Percentiles rank a stretch among this genome's conserved stretches.
These are phyloP conservation scores for Tenthredo scrophulariae DNA, from an alignment of 2,888 invertebrate species.

Conservation along the genomic window DNA sequence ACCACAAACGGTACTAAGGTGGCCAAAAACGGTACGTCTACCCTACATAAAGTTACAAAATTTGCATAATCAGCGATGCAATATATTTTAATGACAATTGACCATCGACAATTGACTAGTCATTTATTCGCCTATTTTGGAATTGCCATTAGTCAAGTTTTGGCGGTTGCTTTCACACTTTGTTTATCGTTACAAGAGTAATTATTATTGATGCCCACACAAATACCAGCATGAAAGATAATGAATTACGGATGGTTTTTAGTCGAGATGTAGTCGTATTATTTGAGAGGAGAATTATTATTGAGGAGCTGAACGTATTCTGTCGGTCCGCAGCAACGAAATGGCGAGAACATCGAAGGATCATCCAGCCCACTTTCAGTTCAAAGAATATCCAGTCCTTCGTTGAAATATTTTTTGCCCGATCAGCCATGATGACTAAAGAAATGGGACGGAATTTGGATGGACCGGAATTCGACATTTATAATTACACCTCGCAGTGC, in stretches of 20 bases:
- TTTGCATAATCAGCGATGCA: not conserved
- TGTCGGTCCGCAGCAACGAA: not conserved
- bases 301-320: not conserved
- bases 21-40: no score
- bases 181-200: no score
- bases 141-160: no score
- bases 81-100: no score
- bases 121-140: not conserved
- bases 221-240: no score
- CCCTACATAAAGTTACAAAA: not conserved
- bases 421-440: not conserved
- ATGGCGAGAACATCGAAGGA: not conserved
- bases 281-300: not conserved
- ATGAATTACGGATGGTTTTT: not conserved
- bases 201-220: no score
- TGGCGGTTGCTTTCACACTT: no score
- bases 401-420: not conserved
- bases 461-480: slow-evolving; percentile 6
- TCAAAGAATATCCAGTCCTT: not conserved
- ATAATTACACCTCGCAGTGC: not conserved
- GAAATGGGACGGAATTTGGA: not conserved
- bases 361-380: not conserved
- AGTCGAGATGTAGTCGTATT: not conserved
- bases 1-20: no score
- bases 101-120: no score